Conservation (phyloP, 1,140 invertebrate species). For the Olivierus martensii region DNA sequence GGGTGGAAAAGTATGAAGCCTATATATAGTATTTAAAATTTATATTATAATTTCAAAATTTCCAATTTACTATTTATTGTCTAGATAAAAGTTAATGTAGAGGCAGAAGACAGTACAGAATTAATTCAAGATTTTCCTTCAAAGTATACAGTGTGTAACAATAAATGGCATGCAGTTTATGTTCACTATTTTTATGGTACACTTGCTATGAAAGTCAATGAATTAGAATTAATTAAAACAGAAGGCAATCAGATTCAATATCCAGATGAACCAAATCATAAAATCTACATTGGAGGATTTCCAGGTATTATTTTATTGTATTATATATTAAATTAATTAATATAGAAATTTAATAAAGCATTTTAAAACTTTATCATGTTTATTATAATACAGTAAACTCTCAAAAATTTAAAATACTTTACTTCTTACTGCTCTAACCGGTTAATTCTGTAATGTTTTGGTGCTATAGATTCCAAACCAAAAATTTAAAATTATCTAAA, state of each 20-base stretch:
- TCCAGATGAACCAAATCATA: slow-evolving; percentile 40
- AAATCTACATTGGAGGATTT: slow-evolving; percentile 65
- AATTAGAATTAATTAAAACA: slow-evolving; percentile 35
- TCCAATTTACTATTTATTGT: background rate
- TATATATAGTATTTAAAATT: too few relatives aligned
- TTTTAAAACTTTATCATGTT: too few relatives aligned
- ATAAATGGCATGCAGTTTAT: slow-evolving; percentile 68
- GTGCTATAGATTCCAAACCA: too few relatives aligned
- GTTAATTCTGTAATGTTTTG: too few relatives aligned
- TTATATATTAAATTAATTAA: too few relatives aligned
- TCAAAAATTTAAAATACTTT: too few relatives aligned
- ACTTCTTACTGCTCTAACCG: too few relatives aligned
- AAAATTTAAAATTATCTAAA: too few relatives aligned
- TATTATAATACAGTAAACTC: too few relatives aligned
- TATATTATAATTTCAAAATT: too few relatives aligned
- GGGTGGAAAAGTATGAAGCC: slow-evolving; percentile 52
- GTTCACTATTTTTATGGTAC: slow-evolving; percentile 46
- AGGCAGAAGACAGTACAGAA: slow-evolving; percentile 41
- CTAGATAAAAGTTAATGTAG: slow-evolving; percentile 26
- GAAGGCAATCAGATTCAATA: slow-evolving; percentile 31
- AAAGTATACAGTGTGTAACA: slow-evolving; percentile 59
- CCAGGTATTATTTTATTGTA: slow-evolving; percentile 54
- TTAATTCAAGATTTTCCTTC: slow-evolving; percentile 37
- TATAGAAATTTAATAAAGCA: too few relatives aligned
- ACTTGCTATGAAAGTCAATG: slow-evolving; percentile 56